phyloP scores from a whole-genome alignment of 2,797 vertebrate species.

The Picus viridis region DNA sequence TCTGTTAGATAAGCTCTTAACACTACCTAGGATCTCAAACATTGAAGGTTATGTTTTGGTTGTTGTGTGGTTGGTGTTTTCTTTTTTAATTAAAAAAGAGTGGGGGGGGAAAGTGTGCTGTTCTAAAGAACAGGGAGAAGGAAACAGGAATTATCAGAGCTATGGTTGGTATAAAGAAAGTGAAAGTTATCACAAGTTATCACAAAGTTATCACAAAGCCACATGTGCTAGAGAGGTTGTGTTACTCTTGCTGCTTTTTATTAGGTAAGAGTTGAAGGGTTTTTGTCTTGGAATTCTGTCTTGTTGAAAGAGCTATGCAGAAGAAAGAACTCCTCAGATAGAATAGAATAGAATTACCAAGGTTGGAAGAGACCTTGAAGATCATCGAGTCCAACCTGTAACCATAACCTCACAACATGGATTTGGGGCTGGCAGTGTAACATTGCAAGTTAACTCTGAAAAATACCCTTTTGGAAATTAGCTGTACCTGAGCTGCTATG shows the following conservation, averaged over 20 bases:
- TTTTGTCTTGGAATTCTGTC: not conserved
- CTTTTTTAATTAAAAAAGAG: not conserved
- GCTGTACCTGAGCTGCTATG: not conserved
- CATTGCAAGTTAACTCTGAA: not conserved
- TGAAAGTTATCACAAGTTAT: not conserved
- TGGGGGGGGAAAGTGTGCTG: too few relatives aligned
- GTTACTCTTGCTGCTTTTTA: not conserved
- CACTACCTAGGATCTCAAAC: not conserved
- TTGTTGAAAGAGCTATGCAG: not conserved
- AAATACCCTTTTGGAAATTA: not conserved
- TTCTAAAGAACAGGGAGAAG: not conserved
- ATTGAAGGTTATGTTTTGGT: not conserved
- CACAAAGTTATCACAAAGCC: not conserved
- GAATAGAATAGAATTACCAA: too few relatives aligned
- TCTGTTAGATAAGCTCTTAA: not conserved
- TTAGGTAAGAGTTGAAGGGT: not conserved
- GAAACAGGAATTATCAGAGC: not conserved
- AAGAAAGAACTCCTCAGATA: not conserved
- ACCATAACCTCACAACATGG: not conserved
- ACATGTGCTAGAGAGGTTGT: not conserved
- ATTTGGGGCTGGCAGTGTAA: not conserved
- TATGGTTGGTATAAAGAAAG: not conserved
- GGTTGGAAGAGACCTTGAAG: too few relatives aligned
- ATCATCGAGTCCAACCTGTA: too few relatives aligned
- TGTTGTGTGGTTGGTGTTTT: too few relatives aligned